phyloP scores from a whole-genome alignment of 2,888 invertebrate species.

The Xanthorhoe spadicearia region DNA sequence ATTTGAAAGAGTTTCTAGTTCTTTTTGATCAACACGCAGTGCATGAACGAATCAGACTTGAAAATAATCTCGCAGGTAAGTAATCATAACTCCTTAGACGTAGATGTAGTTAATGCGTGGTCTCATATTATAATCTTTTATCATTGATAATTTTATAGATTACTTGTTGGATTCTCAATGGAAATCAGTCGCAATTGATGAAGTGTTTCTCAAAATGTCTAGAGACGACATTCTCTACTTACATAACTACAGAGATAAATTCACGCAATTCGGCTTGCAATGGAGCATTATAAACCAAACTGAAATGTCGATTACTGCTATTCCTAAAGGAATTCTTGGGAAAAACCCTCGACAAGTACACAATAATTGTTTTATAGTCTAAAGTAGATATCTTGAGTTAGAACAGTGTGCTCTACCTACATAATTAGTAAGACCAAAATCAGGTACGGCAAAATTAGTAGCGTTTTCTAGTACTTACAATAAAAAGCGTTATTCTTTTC shows the following conservation, averaged over 20 bases:
- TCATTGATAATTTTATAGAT: conserved; percentile 60
- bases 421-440: too few relatives aligned
- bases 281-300: conserved; percentile 71
- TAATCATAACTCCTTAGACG: neutral
- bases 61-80: conserved; percentile 86
- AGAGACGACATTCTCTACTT: conserved; percentile 82
- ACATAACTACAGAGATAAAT: conserved; percentile 80
- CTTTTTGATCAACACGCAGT: conserved; percentile 95
- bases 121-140: neutral
- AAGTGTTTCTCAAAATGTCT: conserved; percentile 60
- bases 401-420: too few relatives aligned
- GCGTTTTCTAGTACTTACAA: too few relatives aligned
- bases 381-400: too few relatives aligned
- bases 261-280: conserved; percentile 85
- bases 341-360: conserved; percentile 84
- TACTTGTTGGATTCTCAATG: conserved; percentile 73
- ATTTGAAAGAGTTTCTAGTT: conserved; percentile 80
- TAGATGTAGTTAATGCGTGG: too few relatives aligned
- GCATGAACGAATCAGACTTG: conserved; percentile 92
- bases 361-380: conserved; percentile 24
- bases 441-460: too few relatives aligned
- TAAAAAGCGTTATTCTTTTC: conserved; percentile 24
- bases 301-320: conserved; percentile 75
- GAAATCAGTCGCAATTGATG: conserved; percentile 62
- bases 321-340: conserved; percentile 87